These are phyloP conservation scores for Orcinus orca DNA, from an alignment of 2,113 vertebrate genomes.

Conservation along the genomic window DNA sequence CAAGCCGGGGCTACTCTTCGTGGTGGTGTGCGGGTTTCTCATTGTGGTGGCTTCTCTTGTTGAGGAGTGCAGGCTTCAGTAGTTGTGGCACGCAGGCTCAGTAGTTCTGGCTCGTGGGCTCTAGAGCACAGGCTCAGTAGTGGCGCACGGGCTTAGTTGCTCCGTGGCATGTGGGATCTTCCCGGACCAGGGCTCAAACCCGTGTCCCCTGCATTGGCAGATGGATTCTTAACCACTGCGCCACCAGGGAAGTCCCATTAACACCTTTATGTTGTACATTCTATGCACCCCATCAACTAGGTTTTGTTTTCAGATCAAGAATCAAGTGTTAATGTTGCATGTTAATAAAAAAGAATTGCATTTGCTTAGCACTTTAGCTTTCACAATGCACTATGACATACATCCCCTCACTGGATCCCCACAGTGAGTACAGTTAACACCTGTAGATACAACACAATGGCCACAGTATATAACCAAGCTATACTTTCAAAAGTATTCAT, in stretches of 20 bases:
- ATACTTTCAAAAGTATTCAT: slow-evolving; percentile 37
- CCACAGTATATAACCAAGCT: slow-evolving; percentile 16
- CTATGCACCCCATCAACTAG: not conserved
- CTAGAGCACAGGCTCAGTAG: no score
- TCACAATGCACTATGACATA: not conserved
- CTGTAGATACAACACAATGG: not conserved
- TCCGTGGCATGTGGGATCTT: no score
- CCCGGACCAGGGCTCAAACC: no score
- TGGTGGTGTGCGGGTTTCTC: no score
- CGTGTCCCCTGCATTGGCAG: no score
- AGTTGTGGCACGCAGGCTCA: no score
- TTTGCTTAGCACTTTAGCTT: not conserved
- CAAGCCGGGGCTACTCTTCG: no score
- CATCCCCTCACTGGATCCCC: not conserved
- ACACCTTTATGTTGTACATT: not conserved
- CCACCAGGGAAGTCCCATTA: not conserved
- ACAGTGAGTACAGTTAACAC: not conserved
- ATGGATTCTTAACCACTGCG: no score
- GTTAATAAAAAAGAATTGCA: slow-evolving; percentile 8
- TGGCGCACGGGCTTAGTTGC: no score
- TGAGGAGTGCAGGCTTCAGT: no score
- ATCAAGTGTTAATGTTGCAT: not conserved
- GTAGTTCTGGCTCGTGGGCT: no score
- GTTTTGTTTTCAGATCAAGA: slow-evolving; percentile 11
- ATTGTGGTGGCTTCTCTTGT: no score